Evolutionary conservation across 2,888 invertebrate genomes (phyloP), one percentile per base, ranked within the genome.

Genomic region (Patella caerulea): DNA sequence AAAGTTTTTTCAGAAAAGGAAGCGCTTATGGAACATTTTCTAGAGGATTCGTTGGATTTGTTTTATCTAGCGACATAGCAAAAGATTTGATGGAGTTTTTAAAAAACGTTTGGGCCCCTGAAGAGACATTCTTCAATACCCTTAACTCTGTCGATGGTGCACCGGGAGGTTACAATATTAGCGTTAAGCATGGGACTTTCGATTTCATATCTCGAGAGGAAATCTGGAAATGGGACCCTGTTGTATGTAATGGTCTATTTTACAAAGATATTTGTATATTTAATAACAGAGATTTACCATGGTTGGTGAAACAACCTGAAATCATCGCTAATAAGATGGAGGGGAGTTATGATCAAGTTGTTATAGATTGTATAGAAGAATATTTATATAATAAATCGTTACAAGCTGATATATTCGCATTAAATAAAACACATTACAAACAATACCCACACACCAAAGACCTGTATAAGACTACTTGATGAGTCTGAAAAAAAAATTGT

Each of bases 121-220:
- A 91, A 73, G 91, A 91, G 82, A 84, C 87, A 59, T 83, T 89
- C 54, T 91, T 90, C 89, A 87, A 90, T 0, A 88, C 90, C 0
- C 78, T 90, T 17, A 89, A 90, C 81, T 79, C 85, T 15, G 75
- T 89, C 7, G 85, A 84, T 0, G 79, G 81, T 52, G 86, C 85
- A 15, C 90, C 87, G 7, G 89, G 86, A 15, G 88, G 86, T 14
- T 88, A 86, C 73, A 79, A 81, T 12, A 77, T 71, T n/a, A 80
- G 83, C 78, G 79, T 83, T 24, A 78, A 85, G 12, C 85, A 86
- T 75, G 71, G 82, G 55, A 78, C 80, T 53, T 77, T 79, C 72
- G 82, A 82, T 0, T 83, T 82, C 59, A 74, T 85, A 54, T 85
- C 88, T 24, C 81, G 85, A 56, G 85, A 86, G 15, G 83, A 85